Conservation (phyloP, 2,797 vertebrate species). For the Rhabdophis nuchalis region DNA sequence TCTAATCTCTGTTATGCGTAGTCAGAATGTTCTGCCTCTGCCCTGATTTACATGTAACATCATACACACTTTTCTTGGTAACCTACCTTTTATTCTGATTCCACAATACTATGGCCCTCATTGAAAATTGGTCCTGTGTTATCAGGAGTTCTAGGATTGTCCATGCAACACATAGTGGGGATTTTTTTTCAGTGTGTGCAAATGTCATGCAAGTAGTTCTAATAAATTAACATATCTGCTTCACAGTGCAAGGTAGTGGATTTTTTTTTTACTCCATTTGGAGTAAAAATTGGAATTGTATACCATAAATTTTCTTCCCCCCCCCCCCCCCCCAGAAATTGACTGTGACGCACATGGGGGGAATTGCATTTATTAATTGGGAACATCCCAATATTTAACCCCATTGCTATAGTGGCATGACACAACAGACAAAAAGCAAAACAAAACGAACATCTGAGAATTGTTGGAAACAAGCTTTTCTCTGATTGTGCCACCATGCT, state of each 20-base stretch:
- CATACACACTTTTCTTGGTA: neutral
- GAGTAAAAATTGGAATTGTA: constrained; percentile 5
- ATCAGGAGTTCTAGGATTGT: neutral
- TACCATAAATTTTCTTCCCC: neutral
- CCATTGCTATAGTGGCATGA: neutral
- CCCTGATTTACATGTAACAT: neutral
- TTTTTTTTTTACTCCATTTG: neutral
- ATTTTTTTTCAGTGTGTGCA: neutral
- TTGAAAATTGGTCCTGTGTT: neutral
- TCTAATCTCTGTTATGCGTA: neutral
- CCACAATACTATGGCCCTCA: neutral
- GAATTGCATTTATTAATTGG: neutral
- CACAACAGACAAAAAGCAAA: neutral
- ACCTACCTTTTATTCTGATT: neutral
- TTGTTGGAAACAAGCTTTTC: neutral
- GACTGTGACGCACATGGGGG: neutral
- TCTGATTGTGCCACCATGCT: neutral
- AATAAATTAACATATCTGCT: neutral
- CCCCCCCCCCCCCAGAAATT: neutral
- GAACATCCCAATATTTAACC: neutral
- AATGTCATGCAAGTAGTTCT: neutral
- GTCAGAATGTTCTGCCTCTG: neutral
- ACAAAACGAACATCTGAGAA: neutral
- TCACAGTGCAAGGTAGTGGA: constrained; percentile 1
- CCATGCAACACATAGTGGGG: neutral